Evolutionary conservation across 1,140 invertebrate species (phyloP).

Genomic region (Proctacanthus coquilletti): DNA sequence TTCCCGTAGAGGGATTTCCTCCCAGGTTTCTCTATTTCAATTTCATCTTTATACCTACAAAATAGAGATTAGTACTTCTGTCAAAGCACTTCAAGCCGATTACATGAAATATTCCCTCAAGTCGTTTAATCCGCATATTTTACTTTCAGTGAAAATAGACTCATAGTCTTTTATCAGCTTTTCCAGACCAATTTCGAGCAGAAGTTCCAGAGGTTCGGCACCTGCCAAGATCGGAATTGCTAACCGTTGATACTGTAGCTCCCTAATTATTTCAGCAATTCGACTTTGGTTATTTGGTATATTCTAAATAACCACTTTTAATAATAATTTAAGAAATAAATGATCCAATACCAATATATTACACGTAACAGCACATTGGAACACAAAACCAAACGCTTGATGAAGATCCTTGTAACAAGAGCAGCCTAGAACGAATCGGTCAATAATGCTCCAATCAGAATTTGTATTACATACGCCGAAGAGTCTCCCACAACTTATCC

Average conservation of each 20-base stretch:
- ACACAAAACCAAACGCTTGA: conserved; percentile 19
- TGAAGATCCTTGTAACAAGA: conserved; percentile 23
- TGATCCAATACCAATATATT: conserved; percentile 25
- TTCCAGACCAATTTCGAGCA: conserved; percentile 28
- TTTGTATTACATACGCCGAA: conserved; percentile 11
- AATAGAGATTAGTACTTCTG: too few species aligned
- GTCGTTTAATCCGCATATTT: conserved; percentile 18
- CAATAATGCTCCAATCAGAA: not conserved
- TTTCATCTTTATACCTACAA: too few species aligned
- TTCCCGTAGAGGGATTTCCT: too few species aligned
- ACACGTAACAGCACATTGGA: conserved; percentile 23
- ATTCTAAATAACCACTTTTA: conserved; percentile 13
- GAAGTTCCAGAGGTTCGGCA: conserved; percentile 22
- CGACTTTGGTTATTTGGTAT: conserved; percentile 27
- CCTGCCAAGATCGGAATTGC: conserved; percentile 25
- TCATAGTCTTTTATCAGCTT: conserved; percentile 28
- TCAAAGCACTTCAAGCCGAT: too few species aligned
- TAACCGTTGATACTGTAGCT: conserved; percentile 21
- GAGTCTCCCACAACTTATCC: conserved; percentile 25
- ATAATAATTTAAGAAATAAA: not conserved
- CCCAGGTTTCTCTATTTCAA: too few species aligned
- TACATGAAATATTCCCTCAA: too few species aligned
- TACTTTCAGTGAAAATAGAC: conserved; percentile 25
- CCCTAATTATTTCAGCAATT: conserved; percentile 23
- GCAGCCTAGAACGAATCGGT: conserved; percentile 10